phyloP scores from a whole-genome alignment of 2,797 vertebrate genomes.

The Chlorospingus semifuscus region DNA sequence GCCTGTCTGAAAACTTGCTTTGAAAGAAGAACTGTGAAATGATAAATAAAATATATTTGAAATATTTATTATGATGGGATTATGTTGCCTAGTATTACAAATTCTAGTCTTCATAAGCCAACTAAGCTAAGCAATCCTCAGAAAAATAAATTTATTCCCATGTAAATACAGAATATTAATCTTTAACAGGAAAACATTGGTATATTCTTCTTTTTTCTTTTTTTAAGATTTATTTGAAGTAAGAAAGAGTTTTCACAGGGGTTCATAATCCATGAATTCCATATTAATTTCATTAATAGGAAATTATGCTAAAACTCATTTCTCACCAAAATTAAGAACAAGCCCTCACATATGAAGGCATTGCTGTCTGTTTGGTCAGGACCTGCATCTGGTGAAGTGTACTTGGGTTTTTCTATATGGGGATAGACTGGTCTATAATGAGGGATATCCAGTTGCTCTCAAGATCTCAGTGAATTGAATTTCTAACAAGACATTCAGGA shows the following conservation, averaged over 20 bases:
- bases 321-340: neutral
- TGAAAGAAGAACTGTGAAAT: neutral
- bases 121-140: neutral
- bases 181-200: neutral
- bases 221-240: neutral
- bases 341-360: neutral
- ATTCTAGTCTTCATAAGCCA: neutral
- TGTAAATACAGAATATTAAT: neutral
- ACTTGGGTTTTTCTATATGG: neutral
- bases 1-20: neutral
- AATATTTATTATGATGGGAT: neutral
- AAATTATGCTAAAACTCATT: neutral
- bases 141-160: neutral
- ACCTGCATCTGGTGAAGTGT: neutral
- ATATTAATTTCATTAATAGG: neutral
- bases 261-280: neutral
- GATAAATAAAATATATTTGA: neutral
- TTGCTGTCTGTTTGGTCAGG: neutral
- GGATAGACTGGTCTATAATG: neutral
- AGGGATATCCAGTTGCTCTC: neutral
- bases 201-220: neutral
- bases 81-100: neutral
- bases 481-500: neutral
- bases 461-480: neutral
- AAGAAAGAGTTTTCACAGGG: neutral